Evolutionary conservation across 2,113 vertebrate species (phyloP).

Genomic region (Sisor rabdophorus): DNA sequence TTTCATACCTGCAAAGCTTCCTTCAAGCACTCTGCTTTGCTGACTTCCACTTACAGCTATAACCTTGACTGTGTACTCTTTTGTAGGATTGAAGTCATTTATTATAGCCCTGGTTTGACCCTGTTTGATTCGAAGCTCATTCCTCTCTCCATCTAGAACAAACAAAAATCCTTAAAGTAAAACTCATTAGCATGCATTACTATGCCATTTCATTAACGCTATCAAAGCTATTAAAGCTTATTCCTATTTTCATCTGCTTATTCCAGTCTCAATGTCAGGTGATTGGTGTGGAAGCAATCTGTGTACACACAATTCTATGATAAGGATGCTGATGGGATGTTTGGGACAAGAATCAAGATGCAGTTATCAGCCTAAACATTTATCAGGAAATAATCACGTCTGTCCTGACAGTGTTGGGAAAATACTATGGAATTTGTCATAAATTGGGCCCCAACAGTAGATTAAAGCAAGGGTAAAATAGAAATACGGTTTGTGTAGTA

Average conservation of each 20-base stretch:
- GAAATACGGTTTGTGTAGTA: too few relatives aligned
- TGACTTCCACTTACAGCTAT: slow-evolving; percentile 63
- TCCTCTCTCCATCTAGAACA: slow-evolving; percentile 62
- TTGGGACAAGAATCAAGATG: background rate
- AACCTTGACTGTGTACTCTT: slow-evolving; percentile 65
- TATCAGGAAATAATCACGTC: background rate
- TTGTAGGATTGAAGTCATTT: slow-evolving; percentile 64
- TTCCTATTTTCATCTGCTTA: slow-evolving; percentile 19
- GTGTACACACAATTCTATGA: slow-evolving; percentile 16
- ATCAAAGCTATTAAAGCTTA: slow-evolving; percentile 43
- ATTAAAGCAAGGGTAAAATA: background rate
- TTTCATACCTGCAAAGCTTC: slow-evolving; percentile 63
- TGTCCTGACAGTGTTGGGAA: background rate
- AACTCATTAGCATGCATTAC: slow-evolving; percentile 36
- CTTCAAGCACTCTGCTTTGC: slow-evolving; percentile 67
- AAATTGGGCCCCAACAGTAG: background rate
- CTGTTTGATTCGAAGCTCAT: slow-evolving; percentile 64
- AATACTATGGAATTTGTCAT: background rate
- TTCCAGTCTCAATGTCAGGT: slow-evolving; percentile 40
- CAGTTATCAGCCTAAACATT: slow-evolving; percentile 7
- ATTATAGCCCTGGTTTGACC: slow-evolving; percentile 66
- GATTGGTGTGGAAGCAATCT: slow-evolving; percentile 20
- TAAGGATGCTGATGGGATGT: background rate
- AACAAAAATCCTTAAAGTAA: slow-evolving; percentile 30
- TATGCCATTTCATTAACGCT: slow-evolving; percentile 30